Conservation (phyloP, 2,888 invertebrate genomes). For the Pomacea canaliculata region DNA sequence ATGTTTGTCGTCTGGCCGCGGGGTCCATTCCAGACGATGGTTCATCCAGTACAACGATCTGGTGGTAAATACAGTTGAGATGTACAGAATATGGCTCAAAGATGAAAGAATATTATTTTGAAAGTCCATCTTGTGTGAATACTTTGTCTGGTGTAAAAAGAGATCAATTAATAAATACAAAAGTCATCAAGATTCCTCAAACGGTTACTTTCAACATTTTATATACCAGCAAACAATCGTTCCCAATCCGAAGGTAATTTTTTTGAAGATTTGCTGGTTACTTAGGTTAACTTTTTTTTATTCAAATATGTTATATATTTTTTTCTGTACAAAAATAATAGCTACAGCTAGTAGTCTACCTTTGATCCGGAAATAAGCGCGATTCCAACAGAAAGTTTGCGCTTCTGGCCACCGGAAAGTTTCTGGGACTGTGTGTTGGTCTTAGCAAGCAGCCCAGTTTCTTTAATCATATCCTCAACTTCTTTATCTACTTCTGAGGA, state of each 20-base stretch:
- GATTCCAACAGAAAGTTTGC: conserved; percentile 67
- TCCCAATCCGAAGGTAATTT: too few species aligned
- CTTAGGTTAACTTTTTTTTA: too few species aligned
- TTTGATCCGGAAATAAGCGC: conserved; percentile 69
- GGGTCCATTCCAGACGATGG: conserved; percentile 74
- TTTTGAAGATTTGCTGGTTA: too few species aligned
- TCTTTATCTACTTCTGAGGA: conserved; percentile 1
- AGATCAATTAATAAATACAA: background rate
- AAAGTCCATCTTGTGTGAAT: too few species aligned
- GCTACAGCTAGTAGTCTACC: conserved; percentile 35
- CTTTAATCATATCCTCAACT: conserved; percentile 19
- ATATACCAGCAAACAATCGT: too few species aligned
- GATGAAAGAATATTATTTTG: too few species aligned
- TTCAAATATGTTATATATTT: too few species aligned
- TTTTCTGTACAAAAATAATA: too few species aligned
- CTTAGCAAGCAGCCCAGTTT: conserved; percentile 54
- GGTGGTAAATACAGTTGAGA: background rate
- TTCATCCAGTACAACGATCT: conserved; percentile 73
- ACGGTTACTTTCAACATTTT: background rate
- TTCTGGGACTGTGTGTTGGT: conserved; percentile 46
- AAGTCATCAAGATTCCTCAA: background rate
- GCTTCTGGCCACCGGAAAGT: conserved; percentile 67
- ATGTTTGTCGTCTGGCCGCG: conserved; percentile 74
- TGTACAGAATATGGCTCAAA: background rate
- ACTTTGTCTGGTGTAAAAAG: too few species aligned